Evolutionary conservation across 2,113 vertebrate species (phyloP), one percentile per base, ranked within the genome.

Genomic region (Dasypus novemcinctus): DNA sequence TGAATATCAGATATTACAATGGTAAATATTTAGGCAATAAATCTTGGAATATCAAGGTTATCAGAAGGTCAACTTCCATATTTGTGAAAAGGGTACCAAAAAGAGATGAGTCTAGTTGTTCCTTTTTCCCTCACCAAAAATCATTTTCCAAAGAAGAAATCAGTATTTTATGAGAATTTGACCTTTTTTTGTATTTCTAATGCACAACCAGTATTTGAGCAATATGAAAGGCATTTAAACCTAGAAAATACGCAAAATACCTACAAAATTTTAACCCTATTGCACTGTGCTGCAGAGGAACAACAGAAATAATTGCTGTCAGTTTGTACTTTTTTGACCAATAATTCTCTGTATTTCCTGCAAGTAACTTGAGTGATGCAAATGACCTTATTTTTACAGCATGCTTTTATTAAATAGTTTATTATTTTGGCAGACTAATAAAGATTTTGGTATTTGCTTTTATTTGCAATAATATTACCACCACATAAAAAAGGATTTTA

Each of bases 391-490:
- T 99, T 99, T 99, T 99, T 99, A 98, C 98, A 98, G 98, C 98
- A 99, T 98, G 99, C 98, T 99, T 99, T 99, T 99, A 99, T 99
- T 99, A 99, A 99, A 98, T 99, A 98, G 98, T 99, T 99, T 99
- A 99, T 99, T 99, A 99, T 98, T 98, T 98, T 98, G 98, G 98
- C 99, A 99, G 99, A 99, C 98, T 99, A 99, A 99, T 99, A 99
- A 99, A 99, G 98, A 99, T 99, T 99, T 99, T 99, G 99, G 98
- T 99, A 99, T 99, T 99, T 99, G 97, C 97, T 98, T 99, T 99
- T 99, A 99, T 99, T 99, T 99, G 99, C 98, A 98, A 98, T 98
- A 98, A 99, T 99, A 98, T 99, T 99, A 99, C 98, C 98, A 99
- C 98, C 98, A 99, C 98, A 98, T 99, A 99, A 99, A 99, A 99